Base-by-base conservation (phyloP, 1,140 invertebrate species). In the Papilio dardanus region DNA sequence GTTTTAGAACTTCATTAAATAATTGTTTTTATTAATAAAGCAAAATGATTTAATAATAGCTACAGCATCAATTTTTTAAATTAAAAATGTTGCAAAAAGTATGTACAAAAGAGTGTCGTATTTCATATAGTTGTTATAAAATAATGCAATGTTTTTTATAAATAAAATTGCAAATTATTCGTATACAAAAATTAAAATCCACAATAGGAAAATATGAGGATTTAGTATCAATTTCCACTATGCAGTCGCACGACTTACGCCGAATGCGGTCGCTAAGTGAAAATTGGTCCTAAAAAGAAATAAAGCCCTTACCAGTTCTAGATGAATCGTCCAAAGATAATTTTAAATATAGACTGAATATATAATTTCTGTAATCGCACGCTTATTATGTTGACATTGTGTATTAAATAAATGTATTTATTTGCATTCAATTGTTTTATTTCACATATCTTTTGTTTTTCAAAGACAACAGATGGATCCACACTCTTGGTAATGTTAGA, bases 221-320 rank as follows among this genome's bases (percentile, higher is more conserved):
- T 46, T 46, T 46, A 46, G 42, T 46, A 46, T 19, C 42, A 19
- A 7, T 46, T 46, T 46, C 42, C 42, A 46, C 42, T 46, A 19
- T 19, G 42, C 42, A 46, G 16, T n/a, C 42, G 42, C 16, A 46
- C n/a, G 5, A 5, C 16, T 46, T n/a, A n/a, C n/a, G n/a, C 3
- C 16, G 16, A 6, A n/a, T 7, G 5, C n/a, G 16, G 42, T 46
- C 42, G 42, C 42, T n/a, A 46, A 19, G 42, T 46, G 42, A 7
- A 46, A 46, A 46, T 28, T 16, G 46, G 73, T 66, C 50, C 65
- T 69, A 67, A 77, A 74, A 74, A 78, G 50, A 76, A 75, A 74
- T 77, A 80, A 82, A 85, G 89, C 88, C 88, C 89, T 91, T 91
- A 89, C 81, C 90, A 90, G 90, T 90, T 92, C 81, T 78, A 82